These are phyloP conservation scores for Scaeva pyrastri DNA, from an alignment of 2,888 invertebrate species.

Conservation along the genomic window DNA sequence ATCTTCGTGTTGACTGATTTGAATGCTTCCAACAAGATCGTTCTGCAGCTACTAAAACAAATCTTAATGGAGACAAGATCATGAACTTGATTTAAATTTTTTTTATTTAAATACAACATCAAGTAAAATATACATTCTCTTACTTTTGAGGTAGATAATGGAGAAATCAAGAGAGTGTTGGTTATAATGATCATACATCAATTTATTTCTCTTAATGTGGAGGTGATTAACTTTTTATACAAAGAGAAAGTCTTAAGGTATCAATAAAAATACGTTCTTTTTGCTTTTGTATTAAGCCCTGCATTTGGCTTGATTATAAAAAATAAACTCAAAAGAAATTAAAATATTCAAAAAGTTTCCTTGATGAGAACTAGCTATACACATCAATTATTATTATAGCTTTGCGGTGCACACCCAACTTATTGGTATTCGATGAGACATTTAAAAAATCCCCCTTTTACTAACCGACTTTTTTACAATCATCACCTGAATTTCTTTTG, in stretches of 20 bases:
- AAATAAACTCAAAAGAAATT: no score
- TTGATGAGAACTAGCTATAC: not conserved
- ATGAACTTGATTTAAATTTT: constrained; percentile 3
- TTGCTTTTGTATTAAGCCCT: no score
- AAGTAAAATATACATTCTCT: constrained; percentile 1
- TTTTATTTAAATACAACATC: not conserved
- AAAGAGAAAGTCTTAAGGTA: constrained; percentile 11
- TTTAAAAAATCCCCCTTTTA: constrained; percentile 9
- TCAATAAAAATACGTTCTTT: not conserved
- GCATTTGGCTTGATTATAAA: not conserved
- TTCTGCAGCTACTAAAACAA: not conserved
- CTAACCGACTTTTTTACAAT: not conserved
- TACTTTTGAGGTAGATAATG: not conserved
- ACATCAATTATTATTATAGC: not conserved
- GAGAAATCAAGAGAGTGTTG: not conserved
- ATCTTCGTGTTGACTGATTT: constrained; percentile 48
- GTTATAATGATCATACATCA: not conserved
- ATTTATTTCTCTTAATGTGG: constrained; percentile 2
- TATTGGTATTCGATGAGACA: not conserved
- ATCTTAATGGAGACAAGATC: constrained; percentile 12
- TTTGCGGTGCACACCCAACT: not conserved
- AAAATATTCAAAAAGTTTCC: not conserved
- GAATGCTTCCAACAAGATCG: constrained; percentile 5
- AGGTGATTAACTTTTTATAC: not conserved
- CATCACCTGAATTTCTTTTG: not conserved